phyloP scores from a whole-genome alignment of 2,888 invertebrate species.

The Cistogaster globosa region DNA sequence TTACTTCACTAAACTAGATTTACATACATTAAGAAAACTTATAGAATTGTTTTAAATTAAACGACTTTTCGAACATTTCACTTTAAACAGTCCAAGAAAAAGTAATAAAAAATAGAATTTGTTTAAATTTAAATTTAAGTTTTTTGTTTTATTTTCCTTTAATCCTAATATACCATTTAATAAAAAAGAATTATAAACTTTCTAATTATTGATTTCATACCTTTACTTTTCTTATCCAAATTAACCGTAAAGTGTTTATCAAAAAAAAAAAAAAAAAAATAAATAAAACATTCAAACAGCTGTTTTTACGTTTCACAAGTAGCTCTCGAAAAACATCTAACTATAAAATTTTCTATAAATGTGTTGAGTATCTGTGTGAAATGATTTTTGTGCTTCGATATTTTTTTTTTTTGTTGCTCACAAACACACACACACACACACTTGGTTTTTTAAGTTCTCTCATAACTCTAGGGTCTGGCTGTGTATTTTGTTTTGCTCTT shows the following conservation, averaged over 20 bases:
- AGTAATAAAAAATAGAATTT: no score
- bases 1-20: no score
- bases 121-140: no score
- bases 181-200: no score
- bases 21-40: no score
- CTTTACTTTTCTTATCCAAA: constrained; percentile 22
- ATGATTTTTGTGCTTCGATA: constrained; percentile 43
- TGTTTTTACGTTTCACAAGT: constrained; percentile 53
- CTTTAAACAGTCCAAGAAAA: no score
- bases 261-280: background rate
- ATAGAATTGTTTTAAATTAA: no score
- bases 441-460: constrained; percentile 55
- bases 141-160: no score
- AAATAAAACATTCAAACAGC: constrained; percentile 47
- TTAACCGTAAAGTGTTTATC: constrained; percentile 51
- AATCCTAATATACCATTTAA: no score
- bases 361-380: constrained; percentile 40
- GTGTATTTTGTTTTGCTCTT: constrained; percentile 31
- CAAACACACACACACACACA: background rate
- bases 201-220: constrained; percentile 39
- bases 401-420: constrained; percentile 47
- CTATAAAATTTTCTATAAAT: background rate
- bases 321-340: constrained; percentile 22
- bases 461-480: constrained; percentile 42
- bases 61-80: no score